Conservation (phyloP, 2,113 vertebrate genomes). For the Gila orcuttii region DNA sequence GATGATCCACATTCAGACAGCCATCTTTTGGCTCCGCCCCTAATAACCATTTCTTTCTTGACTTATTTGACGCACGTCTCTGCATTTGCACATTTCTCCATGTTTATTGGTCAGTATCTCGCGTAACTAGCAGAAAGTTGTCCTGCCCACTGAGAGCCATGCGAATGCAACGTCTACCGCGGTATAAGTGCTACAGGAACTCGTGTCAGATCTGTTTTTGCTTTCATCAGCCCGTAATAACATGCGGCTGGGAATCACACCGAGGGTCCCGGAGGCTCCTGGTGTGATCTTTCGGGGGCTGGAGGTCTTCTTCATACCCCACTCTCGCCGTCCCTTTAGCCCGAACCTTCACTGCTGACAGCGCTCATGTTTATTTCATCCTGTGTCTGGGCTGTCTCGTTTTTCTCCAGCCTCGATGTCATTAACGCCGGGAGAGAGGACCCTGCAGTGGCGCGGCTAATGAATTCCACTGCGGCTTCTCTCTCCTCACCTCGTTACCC, state of each 20-base stretch:
- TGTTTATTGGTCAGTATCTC: neutral
- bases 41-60: neutral
- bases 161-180: neutral
- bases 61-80: neutral
- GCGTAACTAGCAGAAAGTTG: neutral
- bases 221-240: slow-evolving; percentile 48
- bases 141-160: neutral
- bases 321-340: slow-evolving; percentile 83
- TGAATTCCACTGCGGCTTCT: slow-evolving; percentile 95
- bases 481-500: slow-evolving; percentile 84
- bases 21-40: neutral
- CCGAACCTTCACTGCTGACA: slow-evolving; percentile 88
- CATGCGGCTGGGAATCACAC: slow-evolving; percentile 34
- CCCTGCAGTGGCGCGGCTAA: slow-evolving; percentile 91
- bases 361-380: slow-evolving; percentile 99
- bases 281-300: slow-evolving; percentile 78
- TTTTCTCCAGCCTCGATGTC: slow-evolving; percentile 92
- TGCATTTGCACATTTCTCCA: neutral
- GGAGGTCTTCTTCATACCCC: slow-evolving; percentile 86
- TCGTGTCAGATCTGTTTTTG: slow-evolving; percentile 31
- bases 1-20: neutral
- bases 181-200: neutral
- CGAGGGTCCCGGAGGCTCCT: slow-evolving; percentile 76
- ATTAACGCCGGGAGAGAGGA: slow-evolving; percentile 89
- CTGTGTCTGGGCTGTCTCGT: slow-evolving; percentile 86